phyloP scores from a whole-genome alignment of 1,140 invertebrate species.

The Drosophila pruinosa region DNA sequence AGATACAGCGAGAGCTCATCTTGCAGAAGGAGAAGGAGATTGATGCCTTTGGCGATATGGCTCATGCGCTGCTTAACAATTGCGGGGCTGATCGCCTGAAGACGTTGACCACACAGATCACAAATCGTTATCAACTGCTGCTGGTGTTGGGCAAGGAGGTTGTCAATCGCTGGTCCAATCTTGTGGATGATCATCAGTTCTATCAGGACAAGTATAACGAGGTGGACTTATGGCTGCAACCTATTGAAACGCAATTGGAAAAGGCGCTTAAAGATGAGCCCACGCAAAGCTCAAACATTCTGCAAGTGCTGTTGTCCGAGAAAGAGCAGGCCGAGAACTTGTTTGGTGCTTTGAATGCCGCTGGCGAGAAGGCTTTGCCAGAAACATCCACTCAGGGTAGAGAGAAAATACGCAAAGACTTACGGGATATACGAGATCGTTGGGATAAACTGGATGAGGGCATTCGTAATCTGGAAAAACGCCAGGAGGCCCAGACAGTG shows the following conservation, averaged over 20 bases:
- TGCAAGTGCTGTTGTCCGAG: conserved; percentile 91
- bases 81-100: conserved; percentile 94
- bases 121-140: conserved; percentile 93
- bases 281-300: conserved; percentile 84
- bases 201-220: conserved; percentile 91
- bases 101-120: conserved; percentile 94
- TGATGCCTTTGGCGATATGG: conserved; percentile 94
- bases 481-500: conserved; percentile 91
- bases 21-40: conserved; percentile 91
- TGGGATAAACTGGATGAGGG: conserved; percentile 93
- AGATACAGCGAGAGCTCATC: conserved; percentile 89
- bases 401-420: conserved; percentile 92
- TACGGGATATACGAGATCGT: conserved; percentile 89
- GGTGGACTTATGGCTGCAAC: conserved; percentile 89
- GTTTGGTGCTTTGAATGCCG: conserved; percentile 87
- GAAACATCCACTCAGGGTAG: conserved; percentile 95
- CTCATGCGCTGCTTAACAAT: conserved; percentile 92
- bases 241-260: conserved; percentile 89
- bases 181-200: conserved; percentile 92
- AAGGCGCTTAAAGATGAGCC: conserved; percentile 85
- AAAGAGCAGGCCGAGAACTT: conserved; percentile 92
- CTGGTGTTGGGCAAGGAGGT: conserved; percentile 93
- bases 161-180: conserved; percentile 92
- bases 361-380: conserved; percentile 93
- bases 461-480: conserved; percentile 91